phyloP scores from a whole-genome alignment of 2,888 invertebrate genomes.

The Nephrocerus scutellatus region DNA sequence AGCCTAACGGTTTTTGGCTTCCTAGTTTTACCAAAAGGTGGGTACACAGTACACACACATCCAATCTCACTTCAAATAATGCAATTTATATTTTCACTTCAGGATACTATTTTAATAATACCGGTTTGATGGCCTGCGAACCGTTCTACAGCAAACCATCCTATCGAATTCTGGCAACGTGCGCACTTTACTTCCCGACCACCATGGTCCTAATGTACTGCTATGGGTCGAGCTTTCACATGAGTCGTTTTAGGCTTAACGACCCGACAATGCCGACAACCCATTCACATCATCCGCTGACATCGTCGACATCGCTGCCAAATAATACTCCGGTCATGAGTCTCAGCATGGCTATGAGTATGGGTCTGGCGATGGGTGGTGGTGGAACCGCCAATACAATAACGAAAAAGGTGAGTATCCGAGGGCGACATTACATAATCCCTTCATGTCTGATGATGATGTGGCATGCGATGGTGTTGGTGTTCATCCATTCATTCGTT shows the following conservation, averaged over 20 bases:
- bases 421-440: not conserved
- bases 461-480: not conserved
- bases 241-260: slow-evolving; percentile 65
- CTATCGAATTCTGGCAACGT: slow-evolving; percentile 73
- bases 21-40: slow-evolving; percentile 72
- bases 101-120: slow-evolving; percentile 82
- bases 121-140: slow-evolving; percentile 79
- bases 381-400: slow-evolving; percentile 34
- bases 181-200: slow-evolving; percentile 83
- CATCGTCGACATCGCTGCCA: slow-evolving; percentile 16
- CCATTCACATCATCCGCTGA: slow-evolving; percentile 38
- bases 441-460: not conserved
- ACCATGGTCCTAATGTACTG: slow-evolving; percentile 90
- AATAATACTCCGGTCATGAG: slow-evolving; percentile 39
- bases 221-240: slow-evolving; percentile 83
- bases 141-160: slow-evolving; percentile 72
- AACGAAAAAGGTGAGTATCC: slow-evolving; percentile 37
- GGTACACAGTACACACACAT: slow-evolving; percentile 16
- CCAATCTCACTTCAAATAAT: slow-evolving; percentile 6
- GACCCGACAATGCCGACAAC: slow-evolving; percentile 47
- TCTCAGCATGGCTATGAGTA: slow-evolving; percentile 45
- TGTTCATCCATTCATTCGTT: not conserved
- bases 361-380: slow-evolving; percentile 38
- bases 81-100: not conserved
- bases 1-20: slow-evolving; percentile 76